Conservation (phyloP, 2,888 invertebrate genomes). For the Fabriciana adippe region DNA sequence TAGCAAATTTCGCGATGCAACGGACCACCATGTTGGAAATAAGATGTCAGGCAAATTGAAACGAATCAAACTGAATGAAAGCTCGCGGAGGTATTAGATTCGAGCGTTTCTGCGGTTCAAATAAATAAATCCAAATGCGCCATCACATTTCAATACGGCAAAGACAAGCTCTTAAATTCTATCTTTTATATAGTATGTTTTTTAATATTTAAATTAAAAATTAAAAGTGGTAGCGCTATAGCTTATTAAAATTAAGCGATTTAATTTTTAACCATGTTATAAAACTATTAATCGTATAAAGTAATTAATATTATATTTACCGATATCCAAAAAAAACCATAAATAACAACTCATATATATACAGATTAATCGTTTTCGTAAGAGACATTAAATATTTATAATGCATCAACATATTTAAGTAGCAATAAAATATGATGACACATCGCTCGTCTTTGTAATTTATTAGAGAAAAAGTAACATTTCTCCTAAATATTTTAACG, state of each 20-base stretch:
- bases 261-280: constrained; percentile 27
- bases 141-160: constrained; percentile 58
- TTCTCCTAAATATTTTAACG: constrained; percentile 2
- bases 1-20: constrained; percentile 40
- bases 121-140: constrained; percentile 69
- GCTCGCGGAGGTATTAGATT: constrained; percentile 71
- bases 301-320: constrained; percentile 37
- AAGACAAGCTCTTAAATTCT: constrained; percentile 26
- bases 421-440: constrained; percentile 28
- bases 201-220: constrained; percentile 1
- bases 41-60: constrained; percentile 77
- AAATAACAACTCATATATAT: constrained; percentile 28
- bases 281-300: constrained; percentile 31
- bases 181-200: constrained; percentile 20
- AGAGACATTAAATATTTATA: constrained; percentile 33
- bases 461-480: constrained; percentile 16
- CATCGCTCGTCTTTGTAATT: constrained; percentile 8
- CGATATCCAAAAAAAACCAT: constrained; percentile 31
- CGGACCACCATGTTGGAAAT: constrained; percentile 77
- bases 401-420: constrained; percentile 30
- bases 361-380: constrained; percentile 34
- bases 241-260: constrained; percentile 7
- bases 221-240: background rate
- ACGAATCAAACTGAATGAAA: constrained; percentile 66
- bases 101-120: constrained; percentile 61